Evolutionary conservation across 1,140 invertebrate genomes (phyloP).

Genomic region (Ridgeia piscesae): DNA sequence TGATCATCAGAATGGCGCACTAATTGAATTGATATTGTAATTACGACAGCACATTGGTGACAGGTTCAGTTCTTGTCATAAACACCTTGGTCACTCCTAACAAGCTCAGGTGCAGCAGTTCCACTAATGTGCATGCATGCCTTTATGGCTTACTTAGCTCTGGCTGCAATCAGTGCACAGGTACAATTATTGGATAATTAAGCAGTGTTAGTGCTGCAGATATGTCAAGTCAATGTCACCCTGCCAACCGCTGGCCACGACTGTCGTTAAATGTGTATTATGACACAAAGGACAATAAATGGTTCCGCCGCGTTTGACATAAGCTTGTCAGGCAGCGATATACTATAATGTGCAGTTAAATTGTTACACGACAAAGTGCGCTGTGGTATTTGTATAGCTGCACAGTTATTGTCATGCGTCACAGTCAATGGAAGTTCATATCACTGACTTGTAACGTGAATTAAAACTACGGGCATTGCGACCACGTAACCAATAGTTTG

Average conservation of each 20-base stretch:
- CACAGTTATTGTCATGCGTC: neutral
- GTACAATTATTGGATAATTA: slow-evolving; percentile 6
- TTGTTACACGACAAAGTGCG: neutral
- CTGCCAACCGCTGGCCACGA: neutral
- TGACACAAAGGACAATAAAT: slow-evolving; percentile 6
- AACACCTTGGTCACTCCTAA: neutral
- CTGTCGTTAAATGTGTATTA: neutral
- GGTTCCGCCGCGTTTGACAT: neutral
- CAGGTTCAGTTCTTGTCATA: neutral
- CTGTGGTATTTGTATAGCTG: neutral
- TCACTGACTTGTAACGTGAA: neutral
- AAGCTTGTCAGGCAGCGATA: neutral
- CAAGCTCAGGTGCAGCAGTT: neutral
- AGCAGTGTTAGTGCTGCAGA: neutral
- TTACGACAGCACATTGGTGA: neutral
- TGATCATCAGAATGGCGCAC: neutral
- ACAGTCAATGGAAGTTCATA: neutral
- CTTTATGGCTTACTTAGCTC: neutral
- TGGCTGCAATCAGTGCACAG: neutral
- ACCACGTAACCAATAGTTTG: neutral
- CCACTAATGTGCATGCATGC: neutral
- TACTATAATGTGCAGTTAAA: neutral
- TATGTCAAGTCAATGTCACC: neutral
- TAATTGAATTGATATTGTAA: neutral
- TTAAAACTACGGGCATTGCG: neutral